A percentile compares a stretch with the other conserved stretches of the same genome.
Conservation (phyloP, 2,888 invertebrate genomes). For the Crossocerus cetratus region DNA sequence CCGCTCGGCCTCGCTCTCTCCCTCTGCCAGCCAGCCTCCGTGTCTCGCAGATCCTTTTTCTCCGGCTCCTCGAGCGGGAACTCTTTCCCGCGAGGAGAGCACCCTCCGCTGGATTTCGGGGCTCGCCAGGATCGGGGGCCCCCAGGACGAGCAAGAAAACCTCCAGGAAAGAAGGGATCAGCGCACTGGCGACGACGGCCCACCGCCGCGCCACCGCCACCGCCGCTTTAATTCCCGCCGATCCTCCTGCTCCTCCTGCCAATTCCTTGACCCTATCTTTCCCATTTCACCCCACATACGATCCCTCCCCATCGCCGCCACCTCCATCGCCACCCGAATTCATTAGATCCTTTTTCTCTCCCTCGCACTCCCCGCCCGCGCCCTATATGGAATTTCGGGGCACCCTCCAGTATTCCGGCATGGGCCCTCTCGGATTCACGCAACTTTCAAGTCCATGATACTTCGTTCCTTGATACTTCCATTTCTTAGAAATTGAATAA, state of each 20-base stretch:
- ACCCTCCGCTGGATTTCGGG: constrained; percentile 39
- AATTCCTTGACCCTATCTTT: constrained; percentile 23
- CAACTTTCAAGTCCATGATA: too few species aligned
- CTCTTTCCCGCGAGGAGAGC: constrained; percentile 54
- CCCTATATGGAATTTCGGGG: background rate
- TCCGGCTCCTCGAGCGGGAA: constrained; percentile 53
- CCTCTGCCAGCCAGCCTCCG: constrained; percentile 42
- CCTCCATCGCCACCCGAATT: constrained; percentile 34
- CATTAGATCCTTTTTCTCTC: constrained; percentile 47
- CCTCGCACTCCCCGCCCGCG: background rate
- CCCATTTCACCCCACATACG: constrained; percentile 11
- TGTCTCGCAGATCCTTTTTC: constrained; percentile 55
- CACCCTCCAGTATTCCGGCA: background rate
- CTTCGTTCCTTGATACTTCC: too few species aligned
- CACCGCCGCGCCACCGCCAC: background rate
- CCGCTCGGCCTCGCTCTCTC: constrained; percentile 42
- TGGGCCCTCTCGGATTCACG: background rate
- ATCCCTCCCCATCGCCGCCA: background rate
- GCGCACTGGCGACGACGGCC: constrained; percentile 49
- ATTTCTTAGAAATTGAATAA: too few species aligned
- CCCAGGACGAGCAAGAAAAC: constrained; percentile 47
- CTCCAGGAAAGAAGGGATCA: constrained; percentile 53
- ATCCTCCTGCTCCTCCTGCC: constrained; percentile 36
- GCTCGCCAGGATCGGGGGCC: constrained; percentile 42
- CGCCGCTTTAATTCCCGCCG: constrained; percentile 56